Evolutionary conservation across 2,113 vertebrate species (phyloP), one percentile per base, ranked within the genome.

Genomic region (Sarotherodon lohbergeri): DNA sequence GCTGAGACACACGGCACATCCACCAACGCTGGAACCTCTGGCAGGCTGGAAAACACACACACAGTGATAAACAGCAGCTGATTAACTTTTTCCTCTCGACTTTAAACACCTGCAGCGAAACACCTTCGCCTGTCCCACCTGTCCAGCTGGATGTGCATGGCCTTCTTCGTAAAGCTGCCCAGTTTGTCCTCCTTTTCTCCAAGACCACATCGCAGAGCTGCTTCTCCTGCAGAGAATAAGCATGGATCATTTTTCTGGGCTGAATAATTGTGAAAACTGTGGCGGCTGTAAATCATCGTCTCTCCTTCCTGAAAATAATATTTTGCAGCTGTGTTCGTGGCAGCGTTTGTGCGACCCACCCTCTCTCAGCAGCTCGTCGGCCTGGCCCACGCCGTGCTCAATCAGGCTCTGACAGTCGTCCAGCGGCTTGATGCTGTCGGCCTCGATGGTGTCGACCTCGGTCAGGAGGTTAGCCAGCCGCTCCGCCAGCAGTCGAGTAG

Each of bases 1-100:
- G 98, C 99, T 5, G 98, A 99, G 43, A 99, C 96, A 91, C 98
- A 98, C 56, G 98, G 98, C 52, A 99, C 99, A 0, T 99, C 99
- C 90, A 98, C 98, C 95, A 99, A 88, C 3, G 96, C 97, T 1
- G 99, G 99, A n/a, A 99, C 98, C 97, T 99, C 99, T 4, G 98
- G 99, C 14, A 99, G 97, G 92, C 99, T 99, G 92, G n/a, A 66
- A 29, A n/a, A 89, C 54, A 46, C 76, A 29, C 52, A 43, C 4
- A 32, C 5, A 24, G 46, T 48, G 46, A 1, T 7, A 27, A 76
- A 76, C 9, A 46, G 32, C 34, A 24, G 48, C 13, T 1, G 16
- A 27, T 63, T 1, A 16, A 36, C 29, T 0, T 4, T 14, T 3
- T 1, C 1, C 52, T 17, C 3, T 2, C 9, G 50, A 9, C 54